Percentiles rank a stretch among this genome's conserved stretches.
phyloP scores from a whole-genome alignment of 1,140 invertebrate species.

The Apis mellifera region Amel_HAv3.1 CM009935.2:78001-78500 shows the following conservation, averaged over 20 bases:
- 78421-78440: too few species aligned
- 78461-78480: too few species aligned
- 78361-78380: background rate
- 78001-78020: background rate
- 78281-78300: background rate
- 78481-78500: too few species aligned
- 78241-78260: slow-evolving; percentile 26
- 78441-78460: too few species aligned
- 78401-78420: background rate
- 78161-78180: slow-evolving; percentile 32
- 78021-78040: background rate
- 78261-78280: slow-evolving; percentile 22
- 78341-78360: background rate
- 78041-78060: background rate
- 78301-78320: background rate
- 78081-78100: background rate
- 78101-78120: too few species aligned
- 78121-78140: slow-evolving; percentile 5
- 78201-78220: slow-evolving; percentile 61
- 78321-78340: background rate
- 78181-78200: slow-evolving; percentile 43
- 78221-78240: slow-evolving; percentile 64
- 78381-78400: background rate
- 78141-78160: background rate
- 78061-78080: background rate